These are phyloP conservation scores for Subacronicta megacephala DNA, from an alignment of 2,888 invertebrate genomes.

Conservation along the genomic window DNA sequence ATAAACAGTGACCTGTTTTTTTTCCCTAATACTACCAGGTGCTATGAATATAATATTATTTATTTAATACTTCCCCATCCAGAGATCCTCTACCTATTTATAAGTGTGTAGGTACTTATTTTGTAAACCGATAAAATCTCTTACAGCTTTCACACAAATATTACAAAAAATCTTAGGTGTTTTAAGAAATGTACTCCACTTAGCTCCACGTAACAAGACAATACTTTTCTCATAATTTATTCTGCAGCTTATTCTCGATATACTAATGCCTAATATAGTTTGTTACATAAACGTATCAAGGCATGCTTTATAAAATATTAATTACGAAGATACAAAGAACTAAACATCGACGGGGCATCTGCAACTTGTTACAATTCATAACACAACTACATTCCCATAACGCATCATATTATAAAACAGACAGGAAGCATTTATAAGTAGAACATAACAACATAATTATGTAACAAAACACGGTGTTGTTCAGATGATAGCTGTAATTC, in stretches of 20 bases:
- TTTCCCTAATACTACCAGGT: too few species aligned
- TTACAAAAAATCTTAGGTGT: too few species aligned
- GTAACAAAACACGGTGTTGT: constrained; percentile 44
- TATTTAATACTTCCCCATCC: too few species aligned
- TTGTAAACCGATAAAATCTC: too few species aligned
- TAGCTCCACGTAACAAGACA: background rate
- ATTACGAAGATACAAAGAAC: constrained; percentile 18
- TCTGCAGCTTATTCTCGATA: background rate
- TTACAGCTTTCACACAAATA: too few species aligned
- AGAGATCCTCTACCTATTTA: too few species aligned
- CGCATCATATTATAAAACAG: constrained; percentile 44
- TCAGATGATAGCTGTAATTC: constrained; percentile 55
- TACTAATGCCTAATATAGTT: background rate
- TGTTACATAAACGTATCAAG: constrained; percentile 3
- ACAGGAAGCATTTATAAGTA: constrained; percentile 54
- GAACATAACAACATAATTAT: constrained; percentile 47
- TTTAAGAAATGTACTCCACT: background rate
- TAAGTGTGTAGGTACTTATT: too few species aligned
- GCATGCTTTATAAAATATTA: constrained; percentile 34
- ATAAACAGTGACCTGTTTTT: too few species aligned
- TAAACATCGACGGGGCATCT: constrained; percentile 38
- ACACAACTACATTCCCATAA: constrained; percentile 48
- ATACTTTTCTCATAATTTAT: constrained; percentile 9
- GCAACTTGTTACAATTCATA: constrained; percentile 40
- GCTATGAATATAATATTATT: too few species aligned